A percentile compares a stretch with the other conserved stretches of the same genome.
Conservation (phyloP, 2,113 vertebrate genomes). For the Sceloporus undulatus region DNA sequence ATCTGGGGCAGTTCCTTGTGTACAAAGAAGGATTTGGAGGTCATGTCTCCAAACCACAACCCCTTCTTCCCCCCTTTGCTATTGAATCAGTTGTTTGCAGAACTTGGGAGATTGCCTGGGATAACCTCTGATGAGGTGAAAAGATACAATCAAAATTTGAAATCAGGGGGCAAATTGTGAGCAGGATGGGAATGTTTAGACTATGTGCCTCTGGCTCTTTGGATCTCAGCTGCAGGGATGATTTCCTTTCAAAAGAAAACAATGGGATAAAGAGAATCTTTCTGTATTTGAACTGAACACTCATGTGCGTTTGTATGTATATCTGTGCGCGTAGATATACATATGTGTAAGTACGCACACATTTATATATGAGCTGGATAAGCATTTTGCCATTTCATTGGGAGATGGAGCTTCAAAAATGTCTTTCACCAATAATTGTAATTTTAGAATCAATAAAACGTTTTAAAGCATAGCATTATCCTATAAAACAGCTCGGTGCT, state of each 20-base stretch:
- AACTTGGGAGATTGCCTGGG: not conserved
- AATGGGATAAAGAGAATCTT: constrained; percentile 47
- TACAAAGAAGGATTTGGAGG: not conserved
- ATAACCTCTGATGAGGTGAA: not conserved
- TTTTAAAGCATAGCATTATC: constrained; percentile 66
- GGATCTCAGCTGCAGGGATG: constrained; percentile 46
- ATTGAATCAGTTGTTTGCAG: not conserved
- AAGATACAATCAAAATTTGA: not conserved
- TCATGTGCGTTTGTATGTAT: constrained; percentile 30
- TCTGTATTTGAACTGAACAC: constrained; percentile 50
- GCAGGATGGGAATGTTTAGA: not conserved
- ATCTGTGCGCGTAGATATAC: constrained; percentile 4
- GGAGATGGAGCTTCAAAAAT: constrained; percentile 60
- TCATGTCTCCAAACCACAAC: not conserved
- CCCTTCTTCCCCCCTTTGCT: not conserved
- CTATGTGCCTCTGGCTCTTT: not conserved
- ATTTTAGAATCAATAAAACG: constrained; percentile 70
- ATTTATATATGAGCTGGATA: constrained; percentile 35
- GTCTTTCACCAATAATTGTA: constrained; percentile 67
- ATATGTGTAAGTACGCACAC: constrained; percentile 24
- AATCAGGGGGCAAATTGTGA: not conserved
- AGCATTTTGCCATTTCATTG: constrained; percentile 64
- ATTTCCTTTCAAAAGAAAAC: constrained; percentile 55
- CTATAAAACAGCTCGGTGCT: constrained; percentile 51
- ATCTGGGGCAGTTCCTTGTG: not conserved